A percentile compares a stretch with the other conserved stretches of the same genome.
These are phyloP conservation scores for Microtus richardsoni DNA, from an alignment of 2,113 vertebrate species.

Conservation along the genomic window DNA sequence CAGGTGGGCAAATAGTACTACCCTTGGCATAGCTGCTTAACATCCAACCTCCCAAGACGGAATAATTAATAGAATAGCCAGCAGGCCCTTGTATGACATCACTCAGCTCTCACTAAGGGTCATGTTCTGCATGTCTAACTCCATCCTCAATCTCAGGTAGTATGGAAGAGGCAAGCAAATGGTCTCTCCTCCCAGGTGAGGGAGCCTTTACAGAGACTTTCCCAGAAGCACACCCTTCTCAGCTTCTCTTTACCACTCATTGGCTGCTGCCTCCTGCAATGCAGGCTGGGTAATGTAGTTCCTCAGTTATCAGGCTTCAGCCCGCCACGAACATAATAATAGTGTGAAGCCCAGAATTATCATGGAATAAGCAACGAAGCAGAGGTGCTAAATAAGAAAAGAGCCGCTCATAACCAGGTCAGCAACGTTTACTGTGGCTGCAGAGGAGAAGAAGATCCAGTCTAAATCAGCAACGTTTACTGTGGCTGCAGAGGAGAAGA, in stretches of 20 bases:
- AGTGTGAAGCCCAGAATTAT: not conserved
- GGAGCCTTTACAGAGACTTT: not conserved
- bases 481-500: not conserved
- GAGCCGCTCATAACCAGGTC: not conserved
- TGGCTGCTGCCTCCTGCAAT: not conserved
- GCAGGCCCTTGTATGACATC: not conserved
- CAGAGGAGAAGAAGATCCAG: not conserved
- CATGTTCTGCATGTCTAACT: not conserved
- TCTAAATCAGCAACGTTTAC: not conserved
- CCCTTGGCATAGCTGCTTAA: not conserved
- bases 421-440: not conserved
- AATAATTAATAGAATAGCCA: not conserved
- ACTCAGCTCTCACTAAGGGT: not conserved
- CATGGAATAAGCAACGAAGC: not conserved
- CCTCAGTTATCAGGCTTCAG: not conserved
- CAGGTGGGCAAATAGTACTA: not conserved
- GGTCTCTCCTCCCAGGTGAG: not conserved
- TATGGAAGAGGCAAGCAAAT: not conserved
- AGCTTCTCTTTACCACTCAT: not conserved
- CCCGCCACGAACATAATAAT: not conserved
- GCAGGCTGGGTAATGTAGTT: slow-evolving; percentile 48
- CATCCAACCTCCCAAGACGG: not conserved
- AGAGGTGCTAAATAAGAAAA: not conserved
- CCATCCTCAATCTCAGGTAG: not conserved
- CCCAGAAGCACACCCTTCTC: not conserved